Evolutionary conservation across 2,113 vertebrate genomes (phyloP).

Genomic region (Gadus macrocephalus): DNA sequence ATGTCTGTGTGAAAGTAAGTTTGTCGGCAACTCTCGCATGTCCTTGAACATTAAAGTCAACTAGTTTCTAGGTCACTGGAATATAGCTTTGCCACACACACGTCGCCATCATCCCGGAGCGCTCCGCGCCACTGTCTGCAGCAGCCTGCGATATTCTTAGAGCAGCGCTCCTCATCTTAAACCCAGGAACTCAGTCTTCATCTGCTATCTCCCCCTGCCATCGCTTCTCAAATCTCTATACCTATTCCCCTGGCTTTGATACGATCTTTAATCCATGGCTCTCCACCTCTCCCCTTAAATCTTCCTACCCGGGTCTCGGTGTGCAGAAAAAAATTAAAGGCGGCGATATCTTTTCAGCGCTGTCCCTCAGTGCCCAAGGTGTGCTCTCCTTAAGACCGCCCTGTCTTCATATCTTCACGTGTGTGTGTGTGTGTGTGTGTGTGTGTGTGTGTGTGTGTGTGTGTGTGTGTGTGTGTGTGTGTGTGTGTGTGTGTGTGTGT

Average conservation of each 20-base stretch:
- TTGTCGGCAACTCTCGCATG: background rate
- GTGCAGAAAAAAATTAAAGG: conserved; percentile 47
- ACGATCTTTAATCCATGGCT: conserved; percentile 67
- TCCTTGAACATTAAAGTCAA: conserved; percentile 35
- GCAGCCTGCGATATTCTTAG: conserved; percentile 34
- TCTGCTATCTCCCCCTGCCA: conserved; percentile 42
- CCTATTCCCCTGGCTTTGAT: conserved; percentile 55
- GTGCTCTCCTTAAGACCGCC: no score
- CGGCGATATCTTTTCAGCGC: conserved; percentile 43
- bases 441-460: no score
- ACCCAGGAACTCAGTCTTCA: conserved; percentile 12
- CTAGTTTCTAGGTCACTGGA: conserved; percentile 8
- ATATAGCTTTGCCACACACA: conserved; percentile 17
- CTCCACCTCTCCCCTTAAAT: conserved; percentile 46
- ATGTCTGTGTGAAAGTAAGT: no score
- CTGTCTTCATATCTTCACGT: no score
- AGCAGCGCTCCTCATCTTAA: conserved; percentile 16
- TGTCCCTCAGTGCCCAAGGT: background rate
- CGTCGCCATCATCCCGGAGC: conserved; percentile 23
- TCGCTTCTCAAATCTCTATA: conserved; percentile 47
- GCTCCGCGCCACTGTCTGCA: conserved; percentile 12
- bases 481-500: no score
- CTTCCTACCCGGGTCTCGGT: conserved; percentile 40
- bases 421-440: no score
- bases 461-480: no score